These are phyloP conservation scores for Drosophila orena DNA, from an alignment of 1,140 invertebrate species.

Conservation along the genomic window DNA sequence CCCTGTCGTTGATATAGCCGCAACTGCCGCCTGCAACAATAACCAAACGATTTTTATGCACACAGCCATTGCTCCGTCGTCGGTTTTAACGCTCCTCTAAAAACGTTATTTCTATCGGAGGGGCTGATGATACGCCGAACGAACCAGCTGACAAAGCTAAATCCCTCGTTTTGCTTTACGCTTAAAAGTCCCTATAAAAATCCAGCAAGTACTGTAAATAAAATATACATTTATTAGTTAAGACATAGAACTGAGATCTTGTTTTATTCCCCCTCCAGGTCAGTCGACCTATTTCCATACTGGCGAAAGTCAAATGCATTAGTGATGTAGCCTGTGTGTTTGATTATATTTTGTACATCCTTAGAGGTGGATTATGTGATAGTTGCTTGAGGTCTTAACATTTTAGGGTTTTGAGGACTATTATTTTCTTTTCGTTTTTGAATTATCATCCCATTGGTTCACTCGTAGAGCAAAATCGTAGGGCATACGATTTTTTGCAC, in stretches of 20 bases:
- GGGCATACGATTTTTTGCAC: too few relatives aligned
- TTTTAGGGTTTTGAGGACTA: too few relatives aligned
- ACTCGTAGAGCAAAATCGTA: too few relatives aligned
- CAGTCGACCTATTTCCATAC: slow-evolving; percentile 56
- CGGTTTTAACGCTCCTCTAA: slow-evolving; percentile 43
- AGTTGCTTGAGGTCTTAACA: too few relatives aligned
- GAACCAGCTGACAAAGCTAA: slow-evolving; percentile 68
- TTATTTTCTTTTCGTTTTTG: too few relatives aligned
- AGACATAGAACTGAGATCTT: slow-evolving; percentile 18
- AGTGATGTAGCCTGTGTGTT: too few relatives aligned
- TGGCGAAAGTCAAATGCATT: slow-evolving; percentile 18
- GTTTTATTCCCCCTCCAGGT: slow-evolving; percentile 2
- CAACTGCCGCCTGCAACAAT: slow-evolving; percentile 74
- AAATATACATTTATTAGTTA: slow-evolving; percentile 76
- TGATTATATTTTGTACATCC: too few relatives aligned
- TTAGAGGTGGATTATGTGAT: too few relatives aligned
- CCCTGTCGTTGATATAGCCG: slow-evolving; percentile 25
- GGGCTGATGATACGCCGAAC: slow-evolving; percentile 12
- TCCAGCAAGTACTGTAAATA: slow-evolving; percentile 48
- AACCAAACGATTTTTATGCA: slow-evolving; percentile 81
- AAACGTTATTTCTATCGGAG: not conserved
- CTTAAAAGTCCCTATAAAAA: slow-evolving; percentile 55
- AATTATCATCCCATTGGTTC: too few relatives aligned
- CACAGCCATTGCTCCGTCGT: slow-evolving; percentile 38
- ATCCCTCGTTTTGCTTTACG: slow-evolving; percentile 48